Base-by-base conservation (phyloP, 2,888 invertebrate genomes). In the Andrena trimmerana region DNA sequence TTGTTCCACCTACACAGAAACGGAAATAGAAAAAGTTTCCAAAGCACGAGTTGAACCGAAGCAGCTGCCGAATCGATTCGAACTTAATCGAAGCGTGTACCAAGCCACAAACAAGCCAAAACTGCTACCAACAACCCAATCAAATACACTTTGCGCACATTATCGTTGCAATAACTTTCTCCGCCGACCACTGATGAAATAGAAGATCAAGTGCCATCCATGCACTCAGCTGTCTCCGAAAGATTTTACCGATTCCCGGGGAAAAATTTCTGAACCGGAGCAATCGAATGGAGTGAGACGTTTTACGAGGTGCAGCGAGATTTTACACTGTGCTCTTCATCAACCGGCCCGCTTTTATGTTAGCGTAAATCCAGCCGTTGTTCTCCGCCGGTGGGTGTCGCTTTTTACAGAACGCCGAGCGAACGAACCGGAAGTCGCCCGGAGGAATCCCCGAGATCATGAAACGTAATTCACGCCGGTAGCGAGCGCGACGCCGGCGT, bases 381-480 rank as follows among this genome's bases (percentile, higher is more conserved):
- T 59, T 59, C 48, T 8, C 16, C 48, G 16, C 52, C 29, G 2
- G 62, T 42, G 66, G 57, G 24, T 50, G 52, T 52, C 67, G 67
- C 24, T 68, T 73, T 78, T 65, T 52, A 70, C 62, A 29, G 36
- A 20, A 66, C 31, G 33, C 4, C 50, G 67, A 31, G 52, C 52
- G 62, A 33, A 63, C 57, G 36, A 59, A 31, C 27, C 59, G 54
- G 33, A 65, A 54, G 50, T 27, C 31, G 31, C 54, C 20, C 27
- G 69, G 42, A 54, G 60, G 50, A 42, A 63, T 33, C 50, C 8
- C 5, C 10, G 57, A 73, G 69, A 70, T 60, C 71, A 33, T 27
- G 79, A 65, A 77, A 63, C 31, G 65, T 62, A 84, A 76, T 84
- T 63, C 66, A 50, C 54, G 63, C 52, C 27, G 73, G 67, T 48